Conservation (phyloP, 1,140 invertebrate genomes). For the Anthonomus grandis region DNA sequence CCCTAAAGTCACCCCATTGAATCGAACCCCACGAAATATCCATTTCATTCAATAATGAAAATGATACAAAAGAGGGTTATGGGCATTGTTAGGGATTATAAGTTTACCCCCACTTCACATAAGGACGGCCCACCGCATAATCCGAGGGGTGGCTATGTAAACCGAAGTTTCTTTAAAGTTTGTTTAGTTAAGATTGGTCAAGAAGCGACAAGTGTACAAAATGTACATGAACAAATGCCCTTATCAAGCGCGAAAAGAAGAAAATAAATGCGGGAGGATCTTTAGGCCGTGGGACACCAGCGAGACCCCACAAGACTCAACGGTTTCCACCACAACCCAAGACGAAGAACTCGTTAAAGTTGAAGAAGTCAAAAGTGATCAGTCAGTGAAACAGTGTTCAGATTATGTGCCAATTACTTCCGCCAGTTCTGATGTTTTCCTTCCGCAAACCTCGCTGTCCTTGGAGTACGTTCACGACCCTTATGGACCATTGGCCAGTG, state of each 20-base stretch:
- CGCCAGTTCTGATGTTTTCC: constrained; percentile 5
- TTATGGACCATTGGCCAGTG: constrained; percentile 27
- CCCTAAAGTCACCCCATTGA: constrained; percentile 34
- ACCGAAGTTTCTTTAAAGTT: constrained; percentile 35
- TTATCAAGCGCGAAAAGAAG: constrained; percentile 14
- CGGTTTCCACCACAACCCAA: constrained; percentile 54
- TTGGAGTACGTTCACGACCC: constrained; percentile 45
- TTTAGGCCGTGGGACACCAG: constrained; percentile 45
- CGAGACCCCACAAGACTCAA: constrained; percentile 51
- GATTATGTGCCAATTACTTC: neutral
- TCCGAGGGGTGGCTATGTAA: constrained; percentile 36
- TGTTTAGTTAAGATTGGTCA: constrained; percentile 39
- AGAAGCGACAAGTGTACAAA: constrained; percentile 33
- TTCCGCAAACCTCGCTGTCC: constrained; percentile 32
- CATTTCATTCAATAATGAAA: constrained; percentile 44
- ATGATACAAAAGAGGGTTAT: constrained; percentile 39
- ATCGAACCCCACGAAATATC: constrained; percentile 37
- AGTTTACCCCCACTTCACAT: constrained; percentile 42
- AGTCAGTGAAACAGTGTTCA: neutral
- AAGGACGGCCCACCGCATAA: constrained; percentile 40
- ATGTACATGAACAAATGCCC: constrained; percentile 25
- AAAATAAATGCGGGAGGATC: constrained; percentile 34
- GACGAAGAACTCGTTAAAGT: constrained; percentile 10
- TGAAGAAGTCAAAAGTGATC: neutral
- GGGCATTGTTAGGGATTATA: constrained; percentile 41